Base-by-base conservation (phyloP, 2,113 vertebrate species). In the Psittacus erithacus region DNA sequence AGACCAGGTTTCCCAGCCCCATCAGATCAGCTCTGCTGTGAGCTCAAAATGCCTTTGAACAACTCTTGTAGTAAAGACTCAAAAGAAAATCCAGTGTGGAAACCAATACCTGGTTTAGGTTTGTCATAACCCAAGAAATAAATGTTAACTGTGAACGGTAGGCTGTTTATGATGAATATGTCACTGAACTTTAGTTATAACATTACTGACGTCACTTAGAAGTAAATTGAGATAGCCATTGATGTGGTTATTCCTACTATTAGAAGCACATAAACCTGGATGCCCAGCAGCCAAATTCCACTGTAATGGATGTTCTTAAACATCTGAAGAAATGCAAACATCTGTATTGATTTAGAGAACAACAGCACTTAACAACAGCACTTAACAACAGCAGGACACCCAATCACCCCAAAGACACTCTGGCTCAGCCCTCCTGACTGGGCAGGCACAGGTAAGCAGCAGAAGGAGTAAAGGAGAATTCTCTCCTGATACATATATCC, bases 231-330 rank as follows among this genome's bases (percentile, higher is more conserved):
- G 83, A 11, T 17, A 59, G 46, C 14, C 14, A 7, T 15, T 55
- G 52, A 8, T 5, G 7, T 28, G 80, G 33, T 29, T 22, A 49
- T 29, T 67, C 46, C 41, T 35, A 9, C 25, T 60, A 67, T 44
- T 59, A 91, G 78, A 8, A 63, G 9, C 62, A 68, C 86, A 53
- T 28, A 64, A 50, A 70, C 28, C 64, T 6, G 7, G 16, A 44
- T 9, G 28, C 19, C 81, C 71, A 22, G 24, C 38, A 67, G 74
- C 77, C 69, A 84, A 35, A 60, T 43, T 43, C 39, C 46, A 38
- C 28, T 0, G 0, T 50, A 11, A 18, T 1, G 55, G 43, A 39
- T 41, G 11, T 6, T 46, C 60, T 55, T 12, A 82, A 78, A 38
- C 0, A 10, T 2, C 19, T 15, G 74, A 67, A 59, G 4, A 27